A percentile compares a stretch with the other conserved stretches of the same genome.
phyloP scores from a whole-genome alignment of 2,888 invertebrate species.

The Eustalomyia histrio region DNA sequence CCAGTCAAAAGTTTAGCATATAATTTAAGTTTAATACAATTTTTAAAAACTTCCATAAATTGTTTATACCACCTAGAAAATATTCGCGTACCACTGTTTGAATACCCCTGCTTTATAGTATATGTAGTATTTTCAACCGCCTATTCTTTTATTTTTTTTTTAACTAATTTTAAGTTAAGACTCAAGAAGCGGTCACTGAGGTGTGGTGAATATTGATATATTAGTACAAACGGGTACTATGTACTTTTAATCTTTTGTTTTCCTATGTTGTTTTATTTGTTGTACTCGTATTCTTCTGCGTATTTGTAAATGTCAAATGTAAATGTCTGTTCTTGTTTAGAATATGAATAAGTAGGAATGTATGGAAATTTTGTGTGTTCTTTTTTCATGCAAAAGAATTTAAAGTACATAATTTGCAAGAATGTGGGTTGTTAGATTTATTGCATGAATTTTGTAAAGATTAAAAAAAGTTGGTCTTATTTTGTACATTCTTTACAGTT shows the following conservation, averaged over 20 bases:
- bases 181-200: not conserved
- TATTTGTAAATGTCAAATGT: slow-evolving; percentile 57
- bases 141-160: not conserved
- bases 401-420: slow-evolving; percentile 10
- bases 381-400: slow-evolving; percentile 11
- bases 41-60: too few species aligned
- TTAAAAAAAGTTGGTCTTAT: slow-evolving; percentile 9
- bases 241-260: not conserved
- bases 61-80: too few species aligned
- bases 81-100: too few species aligned
- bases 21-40: too few species aligned
- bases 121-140: too few species aligned
- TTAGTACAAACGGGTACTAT: not conserved
- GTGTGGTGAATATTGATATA: slow-evolving; percentile 5
- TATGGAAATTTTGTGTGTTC: slow-evolving; percentile 11
- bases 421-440: slow-evolving; percentile 6
- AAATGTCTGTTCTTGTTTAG: slow-evolving; percentile 24
- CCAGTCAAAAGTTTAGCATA: too few species aligned
- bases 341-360: slow-evolving; percentile 35
- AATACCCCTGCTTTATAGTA: too few species aligned
- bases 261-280: not conserved
- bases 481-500: not conserved
- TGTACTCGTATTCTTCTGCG: not conserved
- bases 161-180: not conserved
- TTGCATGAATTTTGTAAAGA: slow-evolving; percentile 6